Evolutionary conservation across 2,797 vertebrate species (phyloP), one percentile per base, ranked within the genome.

Genomic region (Lacerta bilineata): DNA sequence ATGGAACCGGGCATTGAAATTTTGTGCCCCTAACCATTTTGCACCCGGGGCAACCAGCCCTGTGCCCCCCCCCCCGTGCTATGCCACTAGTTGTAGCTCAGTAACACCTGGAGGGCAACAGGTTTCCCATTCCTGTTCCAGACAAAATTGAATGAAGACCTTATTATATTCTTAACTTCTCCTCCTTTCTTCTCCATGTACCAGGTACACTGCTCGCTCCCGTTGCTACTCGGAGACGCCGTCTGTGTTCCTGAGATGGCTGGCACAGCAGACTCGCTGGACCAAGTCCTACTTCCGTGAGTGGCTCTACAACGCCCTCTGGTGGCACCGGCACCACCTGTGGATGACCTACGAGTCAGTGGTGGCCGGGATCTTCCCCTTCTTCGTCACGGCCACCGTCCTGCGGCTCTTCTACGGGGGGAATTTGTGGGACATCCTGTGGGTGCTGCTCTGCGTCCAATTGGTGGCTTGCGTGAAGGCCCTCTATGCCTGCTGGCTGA

Each of bases 331-430:
- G 91, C 98, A 98, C 91, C 97, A 98, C 89, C 96, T 98, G 2
- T 98, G 98, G 98, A 98, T 98, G 98, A 98, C 98, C 83, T 98
- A 98, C 1, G 98, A 98, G 95, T 97, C 98, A n/a, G 97, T 98
- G n/a, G 96, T 98, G 55, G 97, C 98, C 0, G 98, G 98, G 1
- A 93, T 98, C 83, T 98, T 98, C 93, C 98, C 98, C 0, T 98
- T 98, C 94, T 98, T 98, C 11, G 98, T 98, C 94, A 98, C 98
- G 0, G 97, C 97, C 92, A 98, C 98, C 1, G 97, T 98, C 86
- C 96, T 98, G 92, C 96, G 97, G 87, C 93, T 98, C 50, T 98
- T 98, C 89, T 98, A 98, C 92, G 96, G 93, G 0, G 98, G 97
- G 78, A 95, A 97, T 0, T 89, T 98, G 39, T 98, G 98, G 98